Evolutionary conservation across 1,140 invertebrate genomes (phyloP), one percentile per base, ranked within the genome.

Genomic region (Mesaphorura yosii): DNA sequence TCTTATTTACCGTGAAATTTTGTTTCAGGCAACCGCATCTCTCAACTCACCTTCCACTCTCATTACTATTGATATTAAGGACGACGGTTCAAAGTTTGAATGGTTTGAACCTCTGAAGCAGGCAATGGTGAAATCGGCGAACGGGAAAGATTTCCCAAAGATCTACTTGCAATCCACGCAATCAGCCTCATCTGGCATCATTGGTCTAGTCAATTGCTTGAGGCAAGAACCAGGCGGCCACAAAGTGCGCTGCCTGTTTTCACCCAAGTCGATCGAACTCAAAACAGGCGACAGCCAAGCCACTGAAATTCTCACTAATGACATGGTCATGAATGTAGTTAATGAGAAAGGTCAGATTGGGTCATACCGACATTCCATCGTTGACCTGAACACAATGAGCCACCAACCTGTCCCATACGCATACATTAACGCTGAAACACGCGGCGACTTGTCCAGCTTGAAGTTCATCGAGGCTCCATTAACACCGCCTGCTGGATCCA

Each of bases 361-460:
- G 2, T 55, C 41, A 19, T 54, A 55, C 17, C 51, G 55, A 14
- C 58, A 60, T 38, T 50, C 49, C 29, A 39, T 51, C 6, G 17
- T 60, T 1, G 40, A 51, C 10, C 17, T 41, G n/a, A 26, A 39
- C 14, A 20, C 6, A 5, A 19, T 39, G 12, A n/a, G 23, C 6
- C 7, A 12, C 23, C 50, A 65, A 58, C 42, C 51, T 57, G 82
- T 87, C 26, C 81, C 88, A 63, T 86, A 95, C 70, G 92, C 92
- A 14, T 95, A 90, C 66, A 82, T 97, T 10, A 96, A 97, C 69
- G 82, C 89, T 2, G 65, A 92, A 40, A 82, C 80, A 3, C 77
- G 90, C 61, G 91, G 90, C 56, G 93, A 98, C 69, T 74, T 98
- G 28, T 82, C 89, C 1, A 93, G 87, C 65, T 73, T 98, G 17